Percentiles rank a stretch among this genome's conserved stretches.
Evolutionary conservation across 2,888 invertebrate species (phyloP).

Genomic region (Trachelus troglodyta): DNA sequence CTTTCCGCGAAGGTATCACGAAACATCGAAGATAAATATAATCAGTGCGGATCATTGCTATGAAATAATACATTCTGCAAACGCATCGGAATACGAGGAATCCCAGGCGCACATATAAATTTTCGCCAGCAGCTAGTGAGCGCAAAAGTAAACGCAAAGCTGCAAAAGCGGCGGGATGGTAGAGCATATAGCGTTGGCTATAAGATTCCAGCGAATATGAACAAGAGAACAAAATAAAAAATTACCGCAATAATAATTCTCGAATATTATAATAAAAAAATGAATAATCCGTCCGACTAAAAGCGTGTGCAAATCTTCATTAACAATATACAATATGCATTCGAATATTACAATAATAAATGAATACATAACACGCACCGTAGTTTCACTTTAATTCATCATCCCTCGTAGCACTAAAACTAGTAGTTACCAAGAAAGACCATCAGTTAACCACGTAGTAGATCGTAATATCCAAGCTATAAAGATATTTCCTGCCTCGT

Average conservation of each 20-base stretch:
- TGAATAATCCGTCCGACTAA: neutral
- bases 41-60: neutral
- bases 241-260: neutral
- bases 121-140: conserved; percentile 34
- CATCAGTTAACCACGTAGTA: neutral
- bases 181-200: conserved; percentile 33
- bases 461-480: neutral
- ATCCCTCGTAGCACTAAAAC: neutral
- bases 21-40: neutral
- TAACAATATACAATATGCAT: neutral
- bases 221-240: neutral
- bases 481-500: neutral
- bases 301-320: neutral
- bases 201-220: neutral
- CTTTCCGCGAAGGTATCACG: neutral
- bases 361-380: neutral
- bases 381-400: neutral
- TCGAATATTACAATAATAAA: neutral
- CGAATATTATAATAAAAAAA: neutral
- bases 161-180: conserved; percentile 32
- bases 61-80: conserved; percentile 23
- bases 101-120: conserved; percentile 32
- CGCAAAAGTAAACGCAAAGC: conserved; percentile 36
- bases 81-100: conserved; percentile 26
- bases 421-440: neutral